Evolutionary conservation across 1,140 invertebrate genomes (phyloP), one percentile per base, ranked within the genome.

Genomic region (Leptopilina boulardi): DNA sequence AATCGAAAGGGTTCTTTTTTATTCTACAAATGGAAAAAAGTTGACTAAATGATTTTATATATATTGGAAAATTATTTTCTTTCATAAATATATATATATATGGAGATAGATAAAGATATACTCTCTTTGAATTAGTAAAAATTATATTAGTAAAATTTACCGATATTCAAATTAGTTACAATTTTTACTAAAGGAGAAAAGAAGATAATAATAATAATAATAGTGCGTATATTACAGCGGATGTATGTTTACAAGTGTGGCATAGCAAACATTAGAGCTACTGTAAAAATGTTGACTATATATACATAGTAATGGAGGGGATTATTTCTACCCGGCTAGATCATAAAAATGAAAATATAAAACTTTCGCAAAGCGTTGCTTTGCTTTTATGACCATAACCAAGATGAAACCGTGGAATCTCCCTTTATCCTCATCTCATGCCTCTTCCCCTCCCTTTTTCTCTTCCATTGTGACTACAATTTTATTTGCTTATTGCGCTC

Each of bases 401-500:
- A 81, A 85, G 79, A 83, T 83, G 81, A 76, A 70, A 70, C 77
- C 76, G 82, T 78, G 82, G 76, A 82, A 77, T 73, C 51, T 75
- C 59, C 23, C 26, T 66, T 66, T 66, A 66, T 66, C n/a, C 54
- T 56, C 59, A 30, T 30, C 21, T 30, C 59, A 15, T 30, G 13
- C 3, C 54, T 21, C 56, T 41, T n/a, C 4, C 18, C 10, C 13
- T 18, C 70, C 41, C 38, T 8, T 19, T 15, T 10, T 21, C 71
- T 38, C 47, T 3, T 4, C 78, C 77, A 88, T 89, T 88, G 85
- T 87, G 80, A 70, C 80, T 38, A 77, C 81, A 83, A 87, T 87
- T 88, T 87, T 87, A 88, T 87, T 89, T 85, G 84, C 85, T 88
- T 86, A 85, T 89, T n/a, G n/a, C n/a, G n/a, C n/a, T n/a, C n/a